Base-by-base conservation (phyloP, 2,797 vertebrate species). In the Urosaurus nigricauda region DNA sequence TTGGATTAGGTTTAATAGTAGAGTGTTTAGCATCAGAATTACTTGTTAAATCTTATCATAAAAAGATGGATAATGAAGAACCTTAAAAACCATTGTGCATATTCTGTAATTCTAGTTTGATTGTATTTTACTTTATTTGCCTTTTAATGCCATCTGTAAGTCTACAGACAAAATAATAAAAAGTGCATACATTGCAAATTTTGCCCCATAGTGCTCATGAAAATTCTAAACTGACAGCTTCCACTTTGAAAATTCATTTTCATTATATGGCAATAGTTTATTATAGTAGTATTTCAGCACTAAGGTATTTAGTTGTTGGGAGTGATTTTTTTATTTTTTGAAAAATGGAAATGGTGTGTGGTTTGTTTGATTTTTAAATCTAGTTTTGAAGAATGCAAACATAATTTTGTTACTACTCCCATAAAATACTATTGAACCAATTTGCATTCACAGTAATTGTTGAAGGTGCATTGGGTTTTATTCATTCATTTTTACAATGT, bases 191-290 rank as follows among this genome's bases (percentile, higher is more conserved):
- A 74, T 51, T 26, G 51, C 70, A 51, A 71, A 79, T 85, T 78
- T 84, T 71, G 58, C 85, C 75, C 88, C 84, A 87, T 90, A 91
- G 73, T 86, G n/a, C 40, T 91, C 85, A 81, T 92, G 92, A 92
- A 94, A 74, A 83, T 90, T 84, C 86, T 77, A 65, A 91, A 88
- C 58, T 90, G 87, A 75, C 87, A 90, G 82, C 79, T 92, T 93
- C 91, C 63, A 51, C 74, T 81, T 80, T 75, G 85, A 92, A 93
- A 87, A 90, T 88, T 79, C 73, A 88, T 91, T 87, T 94, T 91
- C 83, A 81, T 83, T 53, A 83, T 91, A 85, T 88, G 77, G 82
- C 73, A 21, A 58, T 83, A 78, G 90, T 90, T 93, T 93, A 89
- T 83, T 79, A 77, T 90, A 82, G 86, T 35, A 90, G 5, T 53